Base-by-base conservation (phyloP, 2,888 invertebrate genomes). In the Epinotia brunnichana region DNA sequence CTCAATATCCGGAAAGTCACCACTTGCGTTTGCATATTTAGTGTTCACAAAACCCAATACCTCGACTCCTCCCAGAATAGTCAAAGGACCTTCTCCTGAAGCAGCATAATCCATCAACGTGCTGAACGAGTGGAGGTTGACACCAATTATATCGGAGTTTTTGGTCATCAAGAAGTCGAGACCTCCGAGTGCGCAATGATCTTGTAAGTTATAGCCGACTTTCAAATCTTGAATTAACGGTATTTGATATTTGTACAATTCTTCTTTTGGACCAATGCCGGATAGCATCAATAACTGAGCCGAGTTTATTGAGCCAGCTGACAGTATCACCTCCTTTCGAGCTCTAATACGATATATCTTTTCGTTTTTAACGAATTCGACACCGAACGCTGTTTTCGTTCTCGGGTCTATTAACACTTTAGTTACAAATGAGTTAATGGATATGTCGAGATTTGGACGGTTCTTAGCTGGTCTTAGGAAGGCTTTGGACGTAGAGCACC, bases 261-360 rank as follows among this genome's bases (percentile, higher is more conserved):
- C 96, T 21, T 95, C 95, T 67, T 94, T 93, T 0, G 97, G 97
- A 0, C 97, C 97, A 10, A 99, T 94, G 0, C 99, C 99, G 11
- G 98, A 98, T 0, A 99, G 87, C 98, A 99, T 98, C 51, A 99
- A 89, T 1, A 99, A 83, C 84, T 99, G 99, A 0, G 99, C 98
- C 0, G 98, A 97, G 84, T 98, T 99, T 0, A 99, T 95, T 0
- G 99, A 95, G 0, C 99, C 99, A 0, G 96, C 98, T 1, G 97
- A 97, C 1, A 99, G 84, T 63, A 99, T 96, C 0, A 99, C 96
- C 87, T 98, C 98, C 84, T 96, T 97, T 48, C 94, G 94, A 0
- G 98, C 97, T 73, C 96, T 91, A 2, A 97, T 95, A 64, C 96
- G 94, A 80, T 96, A 95, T 0, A 96, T 83, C 88, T 95, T 95